Conservation (phyloP, 2,113 vertebrate species). For the Amazona guildingii region DNA sequence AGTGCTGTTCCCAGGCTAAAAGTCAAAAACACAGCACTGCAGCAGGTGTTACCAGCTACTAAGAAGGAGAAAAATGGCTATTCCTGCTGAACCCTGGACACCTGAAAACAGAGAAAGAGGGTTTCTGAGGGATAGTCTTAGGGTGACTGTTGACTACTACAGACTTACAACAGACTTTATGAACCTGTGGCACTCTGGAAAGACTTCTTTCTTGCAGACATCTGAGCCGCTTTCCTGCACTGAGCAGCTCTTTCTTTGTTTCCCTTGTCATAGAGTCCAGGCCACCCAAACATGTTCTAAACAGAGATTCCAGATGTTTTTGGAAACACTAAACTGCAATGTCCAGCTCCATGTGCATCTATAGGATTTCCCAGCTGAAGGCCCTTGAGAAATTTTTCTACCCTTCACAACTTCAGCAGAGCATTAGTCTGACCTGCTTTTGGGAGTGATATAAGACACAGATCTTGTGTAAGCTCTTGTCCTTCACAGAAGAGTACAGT, state of each 20-base stretch:
- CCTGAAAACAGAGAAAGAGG: background rate
- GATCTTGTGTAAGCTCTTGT: background rate
- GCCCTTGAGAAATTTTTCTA: background rate
- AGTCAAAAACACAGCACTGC: too few relatives aligned
- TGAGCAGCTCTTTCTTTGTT: background rate
- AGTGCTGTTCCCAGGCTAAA: too few relatives aligned
- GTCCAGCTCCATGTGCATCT: fast-evolving
- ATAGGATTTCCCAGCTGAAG: background rate
- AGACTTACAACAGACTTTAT: background rate
- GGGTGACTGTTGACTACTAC: background rate
- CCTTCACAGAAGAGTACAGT: background rate
- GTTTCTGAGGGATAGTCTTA: background rate
- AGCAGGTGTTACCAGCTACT: too few relatives aligned
- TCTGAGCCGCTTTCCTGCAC: background rate
- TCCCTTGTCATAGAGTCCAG: background rate
- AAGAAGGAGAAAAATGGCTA: too few relatives aligned
- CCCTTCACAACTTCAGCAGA: background rate
- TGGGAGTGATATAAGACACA: background rate
- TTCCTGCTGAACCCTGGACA: too few relatives aligned
- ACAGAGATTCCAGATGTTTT: background rate
- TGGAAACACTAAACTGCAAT: background rate
- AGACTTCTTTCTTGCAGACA: background rate
- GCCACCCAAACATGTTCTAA: background rate
- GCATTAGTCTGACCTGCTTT: background rate
- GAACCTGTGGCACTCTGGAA: background rate